Evolutionary conservation across 2,888 invertebrate genomes (phyloP).

Genomic region (Thecophora atra): DNA sequence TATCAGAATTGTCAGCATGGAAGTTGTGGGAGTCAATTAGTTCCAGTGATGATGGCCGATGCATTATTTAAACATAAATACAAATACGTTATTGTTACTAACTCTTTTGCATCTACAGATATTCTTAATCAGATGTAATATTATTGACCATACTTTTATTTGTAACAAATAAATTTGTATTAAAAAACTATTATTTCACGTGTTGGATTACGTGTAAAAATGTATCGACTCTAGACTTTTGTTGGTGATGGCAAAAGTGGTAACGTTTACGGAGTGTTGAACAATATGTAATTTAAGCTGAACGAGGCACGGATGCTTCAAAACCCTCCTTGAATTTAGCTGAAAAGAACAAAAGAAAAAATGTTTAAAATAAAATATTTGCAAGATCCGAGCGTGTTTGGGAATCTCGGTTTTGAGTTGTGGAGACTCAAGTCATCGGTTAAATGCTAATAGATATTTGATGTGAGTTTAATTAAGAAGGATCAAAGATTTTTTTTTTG

Average conservation of each 20-base stretch:
- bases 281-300: too few species aligned
- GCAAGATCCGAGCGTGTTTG: too few species aligned
- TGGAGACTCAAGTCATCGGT: too few species aligned
- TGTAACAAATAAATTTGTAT: slow-evolving; percentile 33
- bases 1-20: slow-evolving; percentile 4
- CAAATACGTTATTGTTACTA: slow-evolving; percentile 23
- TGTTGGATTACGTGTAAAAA: background rate
- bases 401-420: too few species aligned
- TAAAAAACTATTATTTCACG: slow-evolving; percentile 1
- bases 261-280: background rate
- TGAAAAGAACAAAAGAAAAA: too few species aligned
- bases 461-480: too few species aligned
- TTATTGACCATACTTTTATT: slow-evolving; percentile 10
- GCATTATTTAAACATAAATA: background rate
- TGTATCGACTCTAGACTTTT: background rate
- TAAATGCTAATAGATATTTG: too few species aligned
- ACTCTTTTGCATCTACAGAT: slow-evolving; percentile 20
- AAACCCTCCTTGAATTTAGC: too few species aligned
- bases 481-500: too few species aligned
- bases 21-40: background rate
- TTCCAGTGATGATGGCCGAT: slow-evolving; percentile 14
- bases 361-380: too few species aligned
- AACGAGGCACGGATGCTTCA: too few species aligned
- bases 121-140: slow-evolving; percentile 28
- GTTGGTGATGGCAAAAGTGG: slow-evolving; percentile 6